phyloP scores from a whole-genome alignment of 2,888 invertebrate genomes.

The Allolobophora icterica region DNA sequence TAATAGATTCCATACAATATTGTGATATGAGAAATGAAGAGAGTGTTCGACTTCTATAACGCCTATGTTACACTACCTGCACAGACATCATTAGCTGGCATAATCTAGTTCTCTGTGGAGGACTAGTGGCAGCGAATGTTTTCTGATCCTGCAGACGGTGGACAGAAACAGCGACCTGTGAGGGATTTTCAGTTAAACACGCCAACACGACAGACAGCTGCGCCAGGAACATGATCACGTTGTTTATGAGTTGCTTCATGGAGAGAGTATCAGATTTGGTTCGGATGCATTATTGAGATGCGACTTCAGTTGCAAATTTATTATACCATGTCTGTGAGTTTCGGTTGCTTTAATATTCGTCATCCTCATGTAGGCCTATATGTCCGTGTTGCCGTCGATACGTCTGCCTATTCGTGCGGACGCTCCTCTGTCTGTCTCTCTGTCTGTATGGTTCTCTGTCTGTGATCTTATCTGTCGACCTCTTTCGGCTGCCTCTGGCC shows the following conservation, averaged over 20 bases:
- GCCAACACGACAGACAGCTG: not conserved
- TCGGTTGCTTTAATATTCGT: no score
- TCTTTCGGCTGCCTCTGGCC: no score
- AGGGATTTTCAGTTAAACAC: not conserved
- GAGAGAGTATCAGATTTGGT: not conserved
- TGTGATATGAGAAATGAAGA: not conserved
- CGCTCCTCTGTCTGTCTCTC: not conserved
- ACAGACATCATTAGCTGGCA: not conserved
- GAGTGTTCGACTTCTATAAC: not conserved
- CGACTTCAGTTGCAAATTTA: no score
- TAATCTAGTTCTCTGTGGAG: not conserved
- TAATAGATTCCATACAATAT: not conserved
- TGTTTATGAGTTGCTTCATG: not conserved
- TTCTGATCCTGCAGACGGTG: not conserved
- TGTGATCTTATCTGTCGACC: no score
- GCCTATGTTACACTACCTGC: not conserved
- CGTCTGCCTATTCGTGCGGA: not conserved
- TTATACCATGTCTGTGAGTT: no score
- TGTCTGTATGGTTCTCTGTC: not conserved
- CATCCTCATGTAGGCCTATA: no score
- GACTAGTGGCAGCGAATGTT: not conserved
- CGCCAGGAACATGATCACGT: not conserved
- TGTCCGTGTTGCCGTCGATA: no score
- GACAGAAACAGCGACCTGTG: not conserved
- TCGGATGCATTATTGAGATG: no score